phyloP scores from a whole-genome alignment of 30 jellyfish, hydroid and myxozoan species.

The Cassiopea andromeda region DNA sequence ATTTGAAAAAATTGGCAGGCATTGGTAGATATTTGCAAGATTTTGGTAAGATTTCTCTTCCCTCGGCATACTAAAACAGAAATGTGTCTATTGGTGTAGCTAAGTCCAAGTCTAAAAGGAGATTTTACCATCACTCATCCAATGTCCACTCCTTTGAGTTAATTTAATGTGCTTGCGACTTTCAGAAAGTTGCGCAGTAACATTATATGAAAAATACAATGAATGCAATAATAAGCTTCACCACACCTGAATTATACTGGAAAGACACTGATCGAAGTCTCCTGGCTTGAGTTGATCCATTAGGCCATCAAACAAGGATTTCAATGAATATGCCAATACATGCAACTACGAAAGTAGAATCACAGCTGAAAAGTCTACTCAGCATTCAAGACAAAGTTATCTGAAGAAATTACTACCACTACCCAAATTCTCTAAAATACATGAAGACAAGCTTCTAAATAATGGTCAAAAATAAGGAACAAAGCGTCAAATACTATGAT shows the following conservation, averaged over 20 bases:
- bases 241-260: constrained; percentile 69
- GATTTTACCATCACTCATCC: no score
- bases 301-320: constrained; percentile 82
- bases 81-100: no score
- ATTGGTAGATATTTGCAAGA: no score
- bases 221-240: background rate
- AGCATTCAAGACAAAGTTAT: background rate
- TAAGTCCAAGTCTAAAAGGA: no score
- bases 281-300: constrained; percentile 70
- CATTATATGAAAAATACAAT: background rate
- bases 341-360: constrained; percentile 61
- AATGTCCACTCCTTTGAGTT: no score
- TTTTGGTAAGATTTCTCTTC: no score
- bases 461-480: background rate
- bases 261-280: constrained; percentile 80
- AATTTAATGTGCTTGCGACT: no score
- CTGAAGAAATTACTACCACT: background rate
- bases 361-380: background rate
- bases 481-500: background rate
- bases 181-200: no score
- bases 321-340: constrained; percentile 86
- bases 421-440: background rate
- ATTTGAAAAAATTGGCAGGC: no score
- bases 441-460: background rate
- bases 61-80: no score